Evolutionary conservation across 23 tunicate species (phyloP).

Genomic region (Phallusia fumigata): DNA sequence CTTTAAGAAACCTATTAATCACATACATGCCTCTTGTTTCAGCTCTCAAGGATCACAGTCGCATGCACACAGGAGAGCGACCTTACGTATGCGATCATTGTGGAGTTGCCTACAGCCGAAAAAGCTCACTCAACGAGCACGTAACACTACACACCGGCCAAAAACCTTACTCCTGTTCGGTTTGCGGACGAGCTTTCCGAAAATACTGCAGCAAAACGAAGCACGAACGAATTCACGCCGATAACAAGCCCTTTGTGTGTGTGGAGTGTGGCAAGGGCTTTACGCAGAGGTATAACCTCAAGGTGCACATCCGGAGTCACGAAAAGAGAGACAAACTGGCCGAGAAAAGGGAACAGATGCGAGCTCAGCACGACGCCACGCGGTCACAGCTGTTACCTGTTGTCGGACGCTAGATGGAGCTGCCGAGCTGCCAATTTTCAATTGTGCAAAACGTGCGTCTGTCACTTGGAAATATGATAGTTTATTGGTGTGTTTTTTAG

Average conservation of each 20-base stretch:
- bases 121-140: conserved; percentile 10
- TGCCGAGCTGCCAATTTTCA: not conserved
- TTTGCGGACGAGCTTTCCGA: conserved; percentile 19
- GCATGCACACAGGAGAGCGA: conserved; percentile 19
- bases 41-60: conserved; percentile 6
- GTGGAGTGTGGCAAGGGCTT: conserved; percentile 16
- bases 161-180: conserved; percentile 20
- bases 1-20: too few species aligned
- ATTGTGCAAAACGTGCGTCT: not conserved
- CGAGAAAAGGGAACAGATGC: not conserved
- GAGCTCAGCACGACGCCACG: not conserved
- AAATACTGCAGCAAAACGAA: not conserved
- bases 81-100: conserved; percentile 17
- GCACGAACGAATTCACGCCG: conserved; percentile 7
- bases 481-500: too few species aligned
- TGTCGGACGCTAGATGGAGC: not conserved
- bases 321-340: not conserved
- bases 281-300: conserved; percentile 16
- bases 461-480: too few species aligned
- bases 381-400: not conserved
- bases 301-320: conserved; percentile 20
- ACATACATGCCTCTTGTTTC: not conserved
- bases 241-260: conserved; percentile 1
- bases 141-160: conserved; percentile 15
- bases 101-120: conserved; percentile 3